Base-by-base conservation (phyloP, 2,113 vertebrate species). In the Acanthisitta chloris region DNA sequence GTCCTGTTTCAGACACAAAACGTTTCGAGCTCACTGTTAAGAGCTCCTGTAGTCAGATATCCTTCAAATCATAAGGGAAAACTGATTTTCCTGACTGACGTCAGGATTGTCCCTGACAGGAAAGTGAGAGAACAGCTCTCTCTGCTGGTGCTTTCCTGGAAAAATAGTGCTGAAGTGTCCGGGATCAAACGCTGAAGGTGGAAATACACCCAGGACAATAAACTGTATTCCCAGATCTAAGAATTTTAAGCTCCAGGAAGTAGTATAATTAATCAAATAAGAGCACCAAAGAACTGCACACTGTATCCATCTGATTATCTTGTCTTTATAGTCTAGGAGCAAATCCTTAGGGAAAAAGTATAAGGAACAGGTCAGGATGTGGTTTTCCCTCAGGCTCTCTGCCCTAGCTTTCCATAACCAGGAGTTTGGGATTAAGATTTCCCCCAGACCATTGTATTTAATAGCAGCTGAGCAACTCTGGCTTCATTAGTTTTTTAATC, bases 121-220 rank as follows among this genome's bases (percentile, higher is more conserved):
- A 96, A 96, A 95, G 91, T 94, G 94, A 90, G 96, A 94, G 93
- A 91, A 90, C 71, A 95, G 85, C 96, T 81, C 97, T 97, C 98
- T 97, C 98, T 98, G 85, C 96, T 93, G 97, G 78, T 92, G 26
- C 20, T 71, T 85, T 57, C 66, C n/a, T 55, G 80, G 4, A 54
- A 67, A 42, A 42, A 8, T 2, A 4, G 4, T 3, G 17, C 34
- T 58, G 80, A n/a, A 29, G 24, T 2, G 26, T 45, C 74, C 45
- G 31, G 43, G 52, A 66, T 52, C 26, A 58, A 77, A 81, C 79
- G 43, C 64, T 36, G 43, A 28, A 77, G 54, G 19, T 3, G 43
- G 58, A 34, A 62, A 28, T 7, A 40, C 8, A 11, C 10, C 14
- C 36, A 5, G 45, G 45, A 21, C 4, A 14, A 57, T 4, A 46